Percentiles rank a stretch among this genome's conserved stretches.
These are phyloP conservation scores for Nematolebias whitei DNA, from an alignment of 2,113 vertebrate species.

Conservation along the genomic window DNA sequence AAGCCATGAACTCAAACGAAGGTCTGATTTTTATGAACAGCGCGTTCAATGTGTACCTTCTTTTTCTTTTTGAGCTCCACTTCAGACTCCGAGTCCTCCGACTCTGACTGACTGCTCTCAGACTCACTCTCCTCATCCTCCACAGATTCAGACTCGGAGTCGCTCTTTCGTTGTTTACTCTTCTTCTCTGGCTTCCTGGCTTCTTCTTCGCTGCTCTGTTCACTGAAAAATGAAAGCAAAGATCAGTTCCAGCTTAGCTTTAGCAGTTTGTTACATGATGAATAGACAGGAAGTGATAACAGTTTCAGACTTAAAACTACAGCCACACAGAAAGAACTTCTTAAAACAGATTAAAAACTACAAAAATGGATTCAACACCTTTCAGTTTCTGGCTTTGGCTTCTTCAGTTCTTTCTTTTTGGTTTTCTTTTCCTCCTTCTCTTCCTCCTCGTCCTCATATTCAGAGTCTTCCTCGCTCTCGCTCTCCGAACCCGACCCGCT, in stretches of 20 bases:
- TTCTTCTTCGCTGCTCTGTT: conserved; percentile 84
- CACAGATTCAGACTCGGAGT: conserved; percentile 82
- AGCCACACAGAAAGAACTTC: no score
- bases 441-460: conserved; percentile 86
- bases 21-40: no score
- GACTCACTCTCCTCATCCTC: conserved; percentile 86
- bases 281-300: neutral
- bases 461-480: conserved; percentile 80
- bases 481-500: conserved; percentile 78
- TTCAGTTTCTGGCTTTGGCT: conserved; percentile 61
- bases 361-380: conserved; percentile 45
- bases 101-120: conserved; percentile 88
- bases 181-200: conserved; percentile 77
- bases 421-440: conserved; percentile 81
- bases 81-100: conserved; percentile 83
- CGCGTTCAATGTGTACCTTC: conserved; percentile 62
- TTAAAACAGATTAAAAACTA: neutral
- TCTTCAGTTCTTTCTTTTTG: conserved; percentile 76
- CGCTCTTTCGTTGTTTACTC: conserved; percentile 60
- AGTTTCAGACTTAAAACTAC: neutral
- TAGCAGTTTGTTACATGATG: neutral
- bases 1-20: neutral
- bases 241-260: neutral
- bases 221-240: conserved; percentile 70
- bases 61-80: conserved; percentile 81